Evolutionary conservation across 2,113 vertebrate species (phyloP).

Genomic region (Pangasianodon hypophthalmus): DNA sequence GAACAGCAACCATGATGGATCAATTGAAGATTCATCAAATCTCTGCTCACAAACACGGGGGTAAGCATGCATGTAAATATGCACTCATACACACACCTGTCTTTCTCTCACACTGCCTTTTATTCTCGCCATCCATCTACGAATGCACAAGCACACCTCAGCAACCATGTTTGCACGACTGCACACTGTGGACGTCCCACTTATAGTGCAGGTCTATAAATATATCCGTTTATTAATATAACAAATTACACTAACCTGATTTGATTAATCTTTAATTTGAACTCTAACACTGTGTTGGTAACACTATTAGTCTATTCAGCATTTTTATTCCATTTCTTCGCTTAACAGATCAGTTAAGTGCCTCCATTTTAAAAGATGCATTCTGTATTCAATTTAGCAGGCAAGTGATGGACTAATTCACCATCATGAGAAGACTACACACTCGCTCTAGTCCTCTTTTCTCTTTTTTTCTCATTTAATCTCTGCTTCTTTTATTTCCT

Average conservation of each 20-base stretch:
- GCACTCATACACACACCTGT: constrained; percentile 42
- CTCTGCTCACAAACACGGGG: constrained; percentile 50
- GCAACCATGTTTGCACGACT: constrained; percentile 16
- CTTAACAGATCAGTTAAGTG: constrained; percentile 68
- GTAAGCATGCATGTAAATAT: constrained; percentile 46
- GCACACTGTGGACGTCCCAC: constrained; percentile 18
- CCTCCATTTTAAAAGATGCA: constrained; percentile 65
- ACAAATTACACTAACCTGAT: neutral
- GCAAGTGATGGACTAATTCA: constrained; percentile 63
- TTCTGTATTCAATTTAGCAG: constrained; percentile 65
- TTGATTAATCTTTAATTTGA: constrained; percentile 11
- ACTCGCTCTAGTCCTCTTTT: constrained; percentile 2
- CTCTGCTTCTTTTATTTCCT: constrained; percentile 63
- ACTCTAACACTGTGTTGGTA: neutral
- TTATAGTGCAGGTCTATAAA: constrained; percentile 1
- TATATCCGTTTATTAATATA: constrained; percentile 11
- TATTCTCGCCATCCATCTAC: constrained; percentile 51
- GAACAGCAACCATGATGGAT: constrained; percentile 50
- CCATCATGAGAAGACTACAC: constrained; percentile 52
- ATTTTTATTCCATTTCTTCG: constrained; percentile 48
- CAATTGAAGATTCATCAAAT: constrained; percentile 62
- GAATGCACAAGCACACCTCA: constrained; percentile 30
- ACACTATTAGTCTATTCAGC: constrained; percentile 8
- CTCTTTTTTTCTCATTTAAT: constrained; percentile 65
- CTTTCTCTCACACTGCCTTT: constrained; percentile 49